Conservation (phyloP, 23 tunicate species). For the Corella eumyota region DNA sequence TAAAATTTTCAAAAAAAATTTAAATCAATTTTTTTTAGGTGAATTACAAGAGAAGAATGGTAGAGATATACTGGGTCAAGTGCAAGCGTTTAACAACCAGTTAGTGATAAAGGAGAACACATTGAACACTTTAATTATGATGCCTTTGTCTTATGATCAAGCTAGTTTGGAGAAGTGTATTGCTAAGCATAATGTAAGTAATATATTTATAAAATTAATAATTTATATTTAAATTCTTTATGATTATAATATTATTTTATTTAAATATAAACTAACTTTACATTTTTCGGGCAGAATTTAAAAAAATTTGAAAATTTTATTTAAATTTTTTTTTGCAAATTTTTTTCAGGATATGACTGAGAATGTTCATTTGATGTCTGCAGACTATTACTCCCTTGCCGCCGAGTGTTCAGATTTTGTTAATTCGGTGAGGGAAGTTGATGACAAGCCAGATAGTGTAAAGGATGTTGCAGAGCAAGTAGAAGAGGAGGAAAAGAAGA, state of each 20-base stretch:
- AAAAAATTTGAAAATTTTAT: no score
- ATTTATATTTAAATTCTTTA: no score
- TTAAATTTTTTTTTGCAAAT: no score
- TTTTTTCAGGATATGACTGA: slow-evolving; percentile 18
- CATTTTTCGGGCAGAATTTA: no score
- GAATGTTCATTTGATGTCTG: slow-evolving; percentile 19
- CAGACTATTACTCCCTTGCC: slow-evolving; percentile 13
- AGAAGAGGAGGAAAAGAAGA: slow-evolving; percentile 8
- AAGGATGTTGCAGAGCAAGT: slow-evolving; percentile 1
- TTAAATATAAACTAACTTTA: no score
- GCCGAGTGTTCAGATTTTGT: slow-evolving; percentile 28
- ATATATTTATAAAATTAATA: no score
- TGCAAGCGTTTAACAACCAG: slow-evolving; percentile 24
- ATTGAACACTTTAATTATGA: slow-evolving; percentile 36
- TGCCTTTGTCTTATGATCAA: slow-evolving; percentile 35
- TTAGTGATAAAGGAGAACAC: slow-evolving; percentile 15
- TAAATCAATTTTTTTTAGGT: slow-evolving; percentile 13
- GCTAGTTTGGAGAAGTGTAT: slow-evolving; percentile 52
- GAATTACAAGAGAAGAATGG: slow-evolving; percentile 12
- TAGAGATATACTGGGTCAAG: slow-evolving; percentile 24
- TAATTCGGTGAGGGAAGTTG: background rate
- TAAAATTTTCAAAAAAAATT: background rate
- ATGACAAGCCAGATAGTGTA: background rate
- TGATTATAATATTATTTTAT: no score
- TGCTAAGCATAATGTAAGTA: slow-evolving; percentile 35